Percentiles rank a stretch among this genome's conserved stretches.
phyloP scores from a whole-genome alignment of 2,113 vertebrate species.

The Sapayoa aenigma region DNA sequence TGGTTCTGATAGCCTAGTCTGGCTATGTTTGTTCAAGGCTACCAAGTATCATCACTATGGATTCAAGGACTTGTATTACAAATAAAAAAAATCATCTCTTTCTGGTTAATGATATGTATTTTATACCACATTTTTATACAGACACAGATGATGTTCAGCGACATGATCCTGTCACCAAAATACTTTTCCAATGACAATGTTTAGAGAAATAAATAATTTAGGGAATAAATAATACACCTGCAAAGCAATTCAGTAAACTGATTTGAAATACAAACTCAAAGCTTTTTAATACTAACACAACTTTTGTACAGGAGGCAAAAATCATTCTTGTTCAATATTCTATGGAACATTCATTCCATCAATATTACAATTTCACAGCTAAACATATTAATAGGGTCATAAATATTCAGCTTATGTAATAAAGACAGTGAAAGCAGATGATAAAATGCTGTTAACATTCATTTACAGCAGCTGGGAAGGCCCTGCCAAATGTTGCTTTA shows the following conservation, averaged over 20 bases:
- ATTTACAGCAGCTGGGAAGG: conserved; percentile 69
- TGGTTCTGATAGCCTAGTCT: neutral
- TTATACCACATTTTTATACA: no score
- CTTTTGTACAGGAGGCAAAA: conserved; percentile 35
- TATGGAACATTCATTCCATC: conserved; percentile 32
- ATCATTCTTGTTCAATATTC: conserved; percentile 27
- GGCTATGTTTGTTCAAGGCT: neutral
- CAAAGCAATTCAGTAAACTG: neutral
- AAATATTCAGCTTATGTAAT: conserved; percentile 74
- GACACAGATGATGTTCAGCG: neutral
- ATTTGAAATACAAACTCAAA: neutral
- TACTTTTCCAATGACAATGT: neutral
- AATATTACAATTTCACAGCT: conserved; percentile 65
- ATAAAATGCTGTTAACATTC: conserved; percentile 72
- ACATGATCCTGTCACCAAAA: neutral
- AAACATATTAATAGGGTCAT: conserved; percentile 68
- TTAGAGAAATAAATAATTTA: neutral
- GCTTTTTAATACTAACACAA: neutral
- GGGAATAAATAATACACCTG: neutral
- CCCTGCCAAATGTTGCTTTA: conserved; percentile 70
- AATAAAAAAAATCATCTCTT: neutral
- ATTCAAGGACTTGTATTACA: neutral
- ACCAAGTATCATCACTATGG: neutral
- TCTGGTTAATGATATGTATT: neutral
- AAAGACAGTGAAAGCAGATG: conserved; percentile 58